Conservation (phyloP, 64 coral and sea anemone genomes). For the Pocillopora verrucosa region DNA sequence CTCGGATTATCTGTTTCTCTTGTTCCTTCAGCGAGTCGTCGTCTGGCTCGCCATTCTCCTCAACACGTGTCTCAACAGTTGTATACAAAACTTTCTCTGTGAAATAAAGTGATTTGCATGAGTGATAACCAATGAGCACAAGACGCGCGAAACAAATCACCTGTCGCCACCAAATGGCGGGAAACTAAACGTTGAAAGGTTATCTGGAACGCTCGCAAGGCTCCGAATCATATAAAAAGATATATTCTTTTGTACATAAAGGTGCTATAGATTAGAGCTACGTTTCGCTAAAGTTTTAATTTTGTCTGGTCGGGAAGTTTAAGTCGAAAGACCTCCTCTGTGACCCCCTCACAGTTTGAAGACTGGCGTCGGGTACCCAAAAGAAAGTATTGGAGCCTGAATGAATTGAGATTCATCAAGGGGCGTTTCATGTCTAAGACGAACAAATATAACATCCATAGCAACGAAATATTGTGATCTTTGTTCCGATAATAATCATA, state of each 20-base stretch:
- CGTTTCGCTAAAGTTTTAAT: too few relatives aligned
- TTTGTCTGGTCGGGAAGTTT: too few relatives aligned
- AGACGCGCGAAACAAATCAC: not conserved
- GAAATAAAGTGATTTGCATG: constrained; percentile 47
- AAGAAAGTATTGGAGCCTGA: not conserved
- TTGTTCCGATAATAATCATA: not conserved
- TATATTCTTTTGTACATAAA: too few relatives aligned
- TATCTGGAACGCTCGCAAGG: not conserved
- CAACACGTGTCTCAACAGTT: not conserved
- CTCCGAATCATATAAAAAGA: too few relatives aligned
- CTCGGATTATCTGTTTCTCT: constrained; percentile 14
- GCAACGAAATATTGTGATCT: not conserved
- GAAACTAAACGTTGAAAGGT: not conserved
- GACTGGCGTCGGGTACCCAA: not conserved
- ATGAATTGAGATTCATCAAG: not conserved
- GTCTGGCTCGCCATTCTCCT: not conserved
- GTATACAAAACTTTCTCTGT: constrained; percentile 42
- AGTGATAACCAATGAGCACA: not conserved
- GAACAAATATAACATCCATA: not conserved
- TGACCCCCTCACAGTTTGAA: too few relatives aligned
- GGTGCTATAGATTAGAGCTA: too few relatives aligned
- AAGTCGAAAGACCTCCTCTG: too few relatives aligned
- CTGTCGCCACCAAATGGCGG: constrained; percentile 17
- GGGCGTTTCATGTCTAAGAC: not conserved
- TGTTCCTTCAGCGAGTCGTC: constrained; percentile 11